Evolutionary conservation across 2,113 vertebrate species (phyloP), one percentile per base, ranked within the genome.

Genomic region (Gavialis gangeticus): DNA sequence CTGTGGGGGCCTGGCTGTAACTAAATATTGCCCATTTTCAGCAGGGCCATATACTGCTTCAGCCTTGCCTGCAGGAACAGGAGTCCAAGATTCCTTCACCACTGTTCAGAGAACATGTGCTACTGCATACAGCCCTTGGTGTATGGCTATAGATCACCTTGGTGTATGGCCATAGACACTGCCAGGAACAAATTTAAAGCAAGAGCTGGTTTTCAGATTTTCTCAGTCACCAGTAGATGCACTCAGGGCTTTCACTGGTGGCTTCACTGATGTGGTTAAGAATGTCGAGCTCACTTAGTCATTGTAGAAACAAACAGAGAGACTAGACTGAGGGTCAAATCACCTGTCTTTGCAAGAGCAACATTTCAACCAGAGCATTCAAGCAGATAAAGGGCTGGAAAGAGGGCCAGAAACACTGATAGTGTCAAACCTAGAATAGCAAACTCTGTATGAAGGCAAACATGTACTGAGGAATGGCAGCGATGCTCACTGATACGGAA

Each of bases 1-100:
- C 84, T 34, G 60, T 0, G 10, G 87, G 90, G 89, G 69, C 71
- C 76, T 96, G 87, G 81, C 82, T 79, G 96, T 91, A 95, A 97
- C 89, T 62, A 66, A 86, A 88, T 55, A 4, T 73, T 58, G 71
- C 16, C 22, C 1, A 0, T 19, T 63, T 6, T 59, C 64, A 83
- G 55, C 55, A 59, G 64, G 19, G 22, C 21, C 59, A 5, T 5
- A 9, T 25, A 17, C 46, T 71, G 73, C 76, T 86, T 56, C 55
- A 81, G 37, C 80, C n/a, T 55, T 1, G 8, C 62, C 58, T 19
- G 25, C 0, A 6, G 54, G 59, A 83, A 81, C 46, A 12, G 76
- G 54, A 71, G 34, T 1, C 34, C 25, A 5, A 30, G 64, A 22
- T 18, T 57, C 12, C 14, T 10, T 28, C n/a, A 60, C 58, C 77